These are phyloP conservation scores for Cyprinodon tularosa DNA, from an alignment of 2,113 vertebrate genomes.

Conservation along the genomic window DNA sequence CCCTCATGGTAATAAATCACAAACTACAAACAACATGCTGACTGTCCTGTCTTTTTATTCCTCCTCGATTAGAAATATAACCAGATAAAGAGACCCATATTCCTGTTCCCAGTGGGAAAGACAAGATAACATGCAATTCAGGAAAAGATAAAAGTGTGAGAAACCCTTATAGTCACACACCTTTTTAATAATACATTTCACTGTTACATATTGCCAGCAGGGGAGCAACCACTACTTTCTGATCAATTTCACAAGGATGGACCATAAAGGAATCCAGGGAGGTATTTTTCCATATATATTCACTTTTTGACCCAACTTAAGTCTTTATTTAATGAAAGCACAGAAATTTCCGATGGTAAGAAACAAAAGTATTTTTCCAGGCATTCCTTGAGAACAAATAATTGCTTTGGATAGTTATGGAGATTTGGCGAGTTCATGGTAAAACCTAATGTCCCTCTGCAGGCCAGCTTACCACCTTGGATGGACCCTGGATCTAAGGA, in stretches of 20 bases:
- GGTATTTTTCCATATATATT: background rate
- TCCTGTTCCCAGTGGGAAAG: background rate
- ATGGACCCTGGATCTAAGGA: no score
- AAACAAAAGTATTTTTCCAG: no score
- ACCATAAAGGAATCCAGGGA: background rate
- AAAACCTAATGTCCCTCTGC: no score
- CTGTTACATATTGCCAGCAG: background rate
- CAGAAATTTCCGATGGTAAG: no score
- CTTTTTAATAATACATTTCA: background rate
- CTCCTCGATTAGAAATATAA: background rate
- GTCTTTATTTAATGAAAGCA: background rate
- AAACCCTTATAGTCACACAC: background rate
- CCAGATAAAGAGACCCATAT: background rate
- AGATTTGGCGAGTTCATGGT: no score
- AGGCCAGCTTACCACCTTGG: no score
- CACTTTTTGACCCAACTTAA: background rate
- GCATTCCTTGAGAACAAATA: no score
- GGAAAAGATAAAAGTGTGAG: background rate
- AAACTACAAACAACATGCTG: no score
- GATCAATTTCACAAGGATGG: background rate
- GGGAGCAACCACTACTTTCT: background rate
- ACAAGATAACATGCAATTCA: background rate
- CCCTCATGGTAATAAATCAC: no score
- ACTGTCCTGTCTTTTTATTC: background rate
- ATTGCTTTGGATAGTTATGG: no score